Conservation (phyloP, 2,113 vertebrate genomes). For the Danionella cerebrum region DNA sequence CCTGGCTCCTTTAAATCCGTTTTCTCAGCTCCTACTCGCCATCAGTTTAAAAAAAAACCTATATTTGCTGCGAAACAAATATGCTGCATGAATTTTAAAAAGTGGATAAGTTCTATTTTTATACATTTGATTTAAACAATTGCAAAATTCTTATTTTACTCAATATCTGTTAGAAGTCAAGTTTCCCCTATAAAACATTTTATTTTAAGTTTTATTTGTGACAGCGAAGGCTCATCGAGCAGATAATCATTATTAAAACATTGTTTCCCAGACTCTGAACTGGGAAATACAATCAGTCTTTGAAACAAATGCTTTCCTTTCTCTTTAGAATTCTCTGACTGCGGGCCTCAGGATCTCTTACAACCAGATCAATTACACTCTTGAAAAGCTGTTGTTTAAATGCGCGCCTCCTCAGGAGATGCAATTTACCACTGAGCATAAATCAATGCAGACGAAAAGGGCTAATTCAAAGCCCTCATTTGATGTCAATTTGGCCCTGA, state of each 20-base stretch:
- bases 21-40: too few species aligned
- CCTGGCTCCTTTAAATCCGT: too few species aligned
- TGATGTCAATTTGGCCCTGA: constrained; percentile 68
- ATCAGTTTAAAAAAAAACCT: too few species aligned
- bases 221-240: background rate
- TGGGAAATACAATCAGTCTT: background rate
- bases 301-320: background rate
- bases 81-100: too few species aligned
- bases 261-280: background rate
- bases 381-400: constrained; percentile 35
- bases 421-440: constrained; percentile 61
- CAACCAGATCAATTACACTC: constrained; percentile 39
- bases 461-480: constrained; percentile 66
- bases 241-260: background rate
- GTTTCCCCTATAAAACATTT: too few species aligned
- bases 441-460: constrained; percentile 66
- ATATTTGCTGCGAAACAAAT: too few species aligned
- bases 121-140: too few species aligned
- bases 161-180: too few species aligned
- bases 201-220: too few species aligned
- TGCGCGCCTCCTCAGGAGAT: constrained; percentile 42
- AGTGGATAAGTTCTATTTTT: too few species aligned
- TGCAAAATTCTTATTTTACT: too few species aligned
- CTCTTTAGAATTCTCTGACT: too few species aligned
- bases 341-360: constrained; percentile 20